Base-by-base conservation (phyloP, 1,140 invertebrate genomes). In the Rhopalosiphum padi region DNA sequence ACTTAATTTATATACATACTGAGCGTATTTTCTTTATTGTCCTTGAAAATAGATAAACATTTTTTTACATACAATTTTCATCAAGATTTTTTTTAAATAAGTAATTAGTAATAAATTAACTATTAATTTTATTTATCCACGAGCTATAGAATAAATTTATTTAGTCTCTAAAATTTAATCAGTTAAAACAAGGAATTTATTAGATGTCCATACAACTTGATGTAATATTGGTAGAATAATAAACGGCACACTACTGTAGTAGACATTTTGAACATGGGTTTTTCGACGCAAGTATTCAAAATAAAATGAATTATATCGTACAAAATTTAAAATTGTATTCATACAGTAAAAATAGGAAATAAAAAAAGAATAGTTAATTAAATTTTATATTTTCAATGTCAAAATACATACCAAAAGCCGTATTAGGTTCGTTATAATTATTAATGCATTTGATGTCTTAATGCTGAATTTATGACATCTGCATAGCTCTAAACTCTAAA, bases 401-500 rank as follows among this genome's bases (percentile, higher is more conserved):
- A n/a, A 5, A 18, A 68, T n/a, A n/a, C 11, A 5, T n/a, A 48
- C 48, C 48, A 51, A 51, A 51, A n/a, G 60, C 30, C 60, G n/a
- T 15, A 77, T 77, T 77, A n/a, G 30, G 60, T n/a, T 0, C 4
- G 30, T 77, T 77, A 5, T n/a, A 83, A 41, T 37, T 82, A 41
- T 37, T 82, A 82, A 22, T 82, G 77, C 77, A 82, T 35, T 82
- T 35, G 1, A 82, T 30, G 25, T 46, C 41, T 86, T 43, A 86
- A 86, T 41, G 25, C 41, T 25, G 23, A 86, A 86, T 25, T 43
- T 86, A 87, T 87, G 43, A 87, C 15, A 87, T 48, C 85, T 87
- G 85, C 43, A 48, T 87, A 87, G 43, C 85, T n/a, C 41, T 87
- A 87, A 43, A 46, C 85, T n/a, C 41, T 87, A 87, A 43, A 46